These are phyloP conservation scores for Cyprinodon variegatus DNA, from an alignment of 2,113 vertebrate genomes.

Conservation along the genomic window DNA sequence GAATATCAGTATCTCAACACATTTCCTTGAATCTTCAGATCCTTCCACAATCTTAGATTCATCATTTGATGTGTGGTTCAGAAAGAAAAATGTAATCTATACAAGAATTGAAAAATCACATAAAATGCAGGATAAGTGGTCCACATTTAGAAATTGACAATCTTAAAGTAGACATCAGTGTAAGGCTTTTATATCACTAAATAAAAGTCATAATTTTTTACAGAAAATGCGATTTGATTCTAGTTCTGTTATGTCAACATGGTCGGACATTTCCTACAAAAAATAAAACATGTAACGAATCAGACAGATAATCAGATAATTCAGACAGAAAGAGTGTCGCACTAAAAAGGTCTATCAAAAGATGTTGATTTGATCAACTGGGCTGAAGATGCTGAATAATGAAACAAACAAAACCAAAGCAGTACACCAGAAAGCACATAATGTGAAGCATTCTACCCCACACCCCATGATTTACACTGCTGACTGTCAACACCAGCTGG, in stretches of 20 bases:
- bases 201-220: background rate
- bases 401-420: background rate
- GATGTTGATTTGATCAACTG: too few species aligned
- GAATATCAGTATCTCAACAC: background rate
- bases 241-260: too few species aligned
- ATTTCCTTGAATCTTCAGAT: background rate
- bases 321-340: too few species aligned
- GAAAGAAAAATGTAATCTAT: background rate
- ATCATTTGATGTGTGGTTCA: background rate
- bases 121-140: background rate
- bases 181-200: background rate
- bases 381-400: background rate
- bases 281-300: too few species aligned
- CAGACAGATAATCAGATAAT: too few species aligned
- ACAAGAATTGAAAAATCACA: background rate
- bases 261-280: too few species aligned
- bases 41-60: background rate
- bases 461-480: slow-evolving; percentile 22
- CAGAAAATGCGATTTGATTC: background rate
- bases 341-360: too few species aligned
- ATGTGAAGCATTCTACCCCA: slow-evolving; percentile 10
- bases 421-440: background rate
- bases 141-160: background rate
- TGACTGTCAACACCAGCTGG: slow-evolving; percentile 28
- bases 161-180: background rate